phyloP scores from a whole-genome alignment of 2,888 invertebrate species.

The Drosophila yooni region DNA sequence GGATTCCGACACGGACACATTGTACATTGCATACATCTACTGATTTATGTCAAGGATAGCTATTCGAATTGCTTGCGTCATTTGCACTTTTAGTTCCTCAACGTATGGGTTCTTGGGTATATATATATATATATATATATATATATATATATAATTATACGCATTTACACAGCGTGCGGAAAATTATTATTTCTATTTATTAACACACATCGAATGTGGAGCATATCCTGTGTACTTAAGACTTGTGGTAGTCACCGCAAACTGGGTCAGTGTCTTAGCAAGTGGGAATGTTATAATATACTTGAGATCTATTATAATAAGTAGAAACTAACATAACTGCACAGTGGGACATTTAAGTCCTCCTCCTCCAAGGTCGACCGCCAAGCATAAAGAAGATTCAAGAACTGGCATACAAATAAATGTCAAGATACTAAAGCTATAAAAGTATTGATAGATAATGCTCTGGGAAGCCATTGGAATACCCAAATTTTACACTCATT shows the following conservation, averaged over 20 bases:
- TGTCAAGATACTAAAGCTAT: constrained; percentile 1
- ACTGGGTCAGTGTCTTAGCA: constrained; percentile 31
- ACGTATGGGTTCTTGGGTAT: constrained; percentile 13
- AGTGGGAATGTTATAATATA: neutral
- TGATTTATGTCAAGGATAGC: constrained; percentile 57
- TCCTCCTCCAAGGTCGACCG: neutral
- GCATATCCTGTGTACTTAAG: constrained; percentile 4
- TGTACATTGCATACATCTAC: constrained; percentile 31
- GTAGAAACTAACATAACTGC: neutral
- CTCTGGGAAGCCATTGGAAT: constrained; percentile 2
- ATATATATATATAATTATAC: too few relatives aligned
- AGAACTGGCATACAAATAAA: too few relatives aligned
- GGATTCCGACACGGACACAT: constrained; percentile 49
- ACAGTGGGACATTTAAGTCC: neutral
- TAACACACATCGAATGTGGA: constrained; percentile 18
- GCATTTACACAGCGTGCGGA: constrained; percentile 27
- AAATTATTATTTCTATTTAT: constrained; percentile 47
- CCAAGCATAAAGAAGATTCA: neutral
- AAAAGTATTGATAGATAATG: constrained; percentile 21
- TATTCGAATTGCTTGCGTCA: constrained; percentile 67
- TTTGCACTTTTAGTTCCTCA: constrained; percentile 63
- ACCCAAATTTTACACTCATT: neutral
- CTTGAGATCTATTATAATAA: neutral
- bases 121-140: too few relatives aligned
- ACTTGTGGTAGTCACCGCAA: constrained; percentile 8